A percentile compares a stretch with the other conserved stretches of the same genome.
phyloP scores from a whole-genome alignment of 2,113 vertebrate genomes.

The Dromiciops gliroides region DNA sequence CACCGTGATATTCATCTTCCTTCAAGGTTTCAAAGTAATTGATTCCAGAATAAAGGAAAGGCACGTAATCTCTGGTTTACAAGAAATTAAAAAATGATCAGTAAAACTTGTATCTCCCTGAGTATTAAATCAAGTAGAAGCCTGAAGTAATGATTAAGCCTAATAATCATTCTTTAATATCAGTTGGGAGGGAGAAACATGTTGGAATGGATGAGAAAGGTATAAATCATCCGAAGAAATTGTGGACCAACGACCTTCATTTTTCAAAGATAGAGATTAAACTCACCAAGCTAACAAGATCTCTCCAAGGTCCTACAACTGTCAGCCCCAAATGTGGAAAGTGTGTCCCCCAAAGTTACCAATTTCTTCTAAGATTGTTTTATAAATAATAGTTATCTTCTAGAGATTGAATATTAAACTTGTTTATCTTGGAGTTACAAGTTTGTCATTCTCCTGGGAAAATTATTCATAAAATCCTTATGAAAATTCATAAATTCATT shows the following conservation, averaged over 20 bases:
- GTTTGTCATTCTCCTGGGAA: not conserved
- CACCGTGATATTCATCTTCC: constrained; percentile 51
- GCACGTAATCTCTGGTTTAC: constrained; percentile 59
- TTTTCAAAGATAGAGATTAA: constrained; percentile 79
- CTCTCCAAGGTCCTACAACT: constrained; percentile 70
- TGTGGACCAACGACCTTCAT: constrained; percentile 72
- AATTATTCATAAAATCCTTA: not conserved
- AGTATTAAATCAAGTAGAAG: constrained; percentile 65
- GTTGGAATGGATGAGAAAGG: constrained; percentile 66
- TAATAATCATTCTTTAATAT: constrained; percentile 61
- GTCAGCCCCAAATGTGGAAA: constrained; percentile 71
- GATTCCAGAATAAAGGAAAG: constrained; percentile 66
- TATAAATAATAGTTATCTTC: constrained; percentile 79
- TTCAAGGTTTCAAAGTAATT: constrained; percentile 59
- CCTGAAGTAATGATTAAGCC: constrained; percentile 64
- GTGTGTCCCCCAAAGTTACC: constrained; percentile 60
- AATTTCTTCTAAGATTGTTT: constrained; percentile 51
- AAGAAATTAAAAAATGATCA: constrained; percentile 69
- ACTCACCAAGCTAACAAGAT: constrained; percentile 73
- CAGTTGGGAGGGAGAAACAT: constrained; percentile 29
- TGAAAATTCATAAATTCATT: not conserved
- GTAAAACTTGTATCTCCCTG: constrained; percentile 54
- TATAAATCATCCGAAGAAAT: constrained; percentile 78
- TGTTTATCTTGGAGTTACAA: constrained; percentile 41
- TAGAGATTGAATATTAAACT: constrained; percentile 72